Evolutionary conservation across 1,140 invertebrate genomes (phyloP).

Genomic region (Bombus sylvicola): DNA sequence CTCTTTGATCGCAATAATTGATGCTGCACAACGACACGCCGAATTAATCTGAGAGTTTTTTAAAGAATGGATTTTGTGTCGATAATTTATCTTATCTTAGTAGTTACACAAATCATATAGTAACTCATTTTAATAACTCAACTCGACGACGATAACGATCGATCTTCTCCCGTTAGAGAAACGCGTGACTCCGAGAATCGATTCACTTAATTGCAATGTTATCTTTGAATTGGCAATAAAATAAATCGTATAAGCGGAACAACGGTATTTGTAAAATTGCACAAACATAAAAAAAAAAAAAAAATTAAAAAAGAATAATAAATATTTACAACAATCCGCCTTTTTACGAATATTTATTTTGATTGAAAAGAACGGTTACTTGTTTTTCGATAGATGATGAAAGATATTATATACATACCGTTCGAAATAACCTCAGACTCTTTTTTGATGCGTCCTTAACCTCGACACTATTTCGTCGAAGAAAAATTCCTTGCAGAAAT

Average conservation of each 20-base stretch:
- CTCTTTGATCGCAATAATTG: constrained; percentile 14
- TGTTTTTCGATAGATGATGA: neutral
- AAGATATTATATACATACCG: constrained; percentile 51
- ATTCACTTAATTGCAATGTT: neutral
- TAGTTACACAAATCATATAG: neutral
- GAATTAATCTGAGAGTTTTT: constrained; percentile 3
- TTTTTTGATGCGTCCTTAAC: constrained; percentile 54
- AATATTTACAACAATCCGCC: neutral
- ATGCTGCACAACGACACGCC: neutral
- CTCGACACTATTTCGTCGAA: constrained; percentile 42
- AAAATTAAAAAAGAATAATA: neutral
- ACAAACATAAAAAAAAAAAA: neutral
- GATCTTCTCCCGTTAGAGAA: constrained; percentile 1
- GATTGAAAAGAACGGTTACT: neutral
- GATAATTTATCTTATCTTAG: neutral
- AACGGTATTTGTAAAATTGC: neutral
- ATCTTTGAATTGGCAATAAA: neutral
- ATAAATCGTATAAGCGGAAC: neutral
- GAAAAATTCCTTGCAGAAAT: neutral
- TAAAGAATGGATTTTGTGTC: neutral
- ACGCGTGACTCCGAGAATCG: neutral
- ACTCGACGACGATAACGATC: constrained; percentile 17
- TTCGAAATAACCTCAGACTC: constrained; percentile 29
- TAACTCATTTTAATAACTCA: constrained; percentile 32
- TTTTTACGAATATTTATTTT: neutral